phyloP scores from a whole-genome alignment of 2,113 vertebrate genomes.

The Prietella phreatophila region DNA sequence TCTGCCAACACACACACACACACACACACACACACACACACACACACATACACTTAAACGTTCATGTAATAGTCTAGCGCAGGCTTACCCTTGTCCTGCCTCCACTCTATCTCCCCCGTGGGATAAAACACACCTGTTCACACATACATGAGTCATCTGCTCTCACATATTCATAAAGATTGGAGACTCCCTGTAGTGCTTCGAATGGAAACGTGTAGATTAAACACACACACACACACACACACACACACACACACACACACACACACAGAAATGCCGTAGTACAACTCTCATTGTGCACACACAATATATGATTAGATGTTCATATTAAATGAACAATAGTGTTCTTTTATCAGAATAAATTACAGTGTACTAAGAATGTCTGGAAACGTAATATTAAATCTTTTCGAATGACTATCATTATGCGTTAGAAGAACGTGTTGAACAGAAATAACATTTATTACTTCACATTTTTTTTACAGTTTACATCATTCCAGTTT shows the following conservation, averaged over 20 bases:
- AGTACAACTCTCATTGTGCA: not conserved
- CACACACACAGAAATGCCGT: not conserved
- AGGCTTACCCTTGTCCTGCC: not conserved
- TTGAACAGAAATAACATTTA: not conserved
- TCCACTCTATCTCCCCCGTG: not conserved
- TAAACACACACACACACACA: slow-evolving; percentile 24
- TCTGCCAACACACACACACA: slow-evolving; percentile 23
- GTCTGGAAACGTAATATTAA: not conserved
- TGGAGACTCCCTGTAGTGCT: slow-evolving; percentile 19
- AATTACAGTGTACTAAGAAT: not conserved
- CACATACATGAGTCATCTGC: slow-evolving; percentile 28
- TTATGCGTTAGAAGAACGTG: not conserved
- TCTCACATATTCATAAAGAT: slow-evolving; percentile 17
- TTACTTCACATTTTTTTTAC: no score
- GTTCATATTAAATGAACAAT: not conserved
- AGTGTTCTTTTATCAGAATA: not conserved
- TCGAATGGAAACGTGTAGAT: not conserved
- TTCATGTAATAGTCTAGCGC: not conserved
- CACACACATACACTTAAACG: slow-evolving; percentile 1
- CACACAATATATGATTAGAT: not conserved
- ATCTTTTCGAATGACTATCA: not conserved
- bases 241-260: slow-evolving; percentile 6
- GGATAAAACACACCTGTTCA: slow-evolving; percentile 19
- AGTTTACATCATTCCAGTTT: no score
- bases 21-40: slow-evolving; percentile 22